Evolutionary conservation across 1,140 invertebrate genomes (phyloP), one percentile per base, ranked within the genome.

Genomic region (Andrena cerasifolii): DNA sequence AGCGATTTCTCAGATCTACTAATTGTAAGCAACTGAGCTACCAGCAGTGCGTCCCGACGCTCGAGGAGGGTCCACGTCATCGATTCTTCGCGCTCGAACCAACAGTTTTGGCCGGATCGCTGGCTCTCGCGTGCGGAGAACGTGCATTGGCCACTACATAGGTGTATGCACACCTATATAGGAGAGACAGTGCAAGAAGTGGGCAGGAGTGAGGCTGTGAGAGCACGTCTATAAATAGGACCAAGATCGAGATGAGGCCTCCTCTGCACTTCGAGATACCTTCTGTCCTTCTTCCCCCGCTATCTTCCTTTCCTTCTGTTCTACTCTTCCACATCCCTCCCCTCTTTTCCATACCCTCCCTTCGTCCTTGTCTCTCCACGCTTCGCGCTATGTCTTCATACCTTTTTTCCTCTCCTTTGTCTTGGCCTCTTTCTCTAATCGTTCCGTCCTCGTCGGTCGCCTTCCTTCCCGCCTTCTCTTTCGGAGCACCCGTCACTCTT

Each of bases 201-300:
- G 86, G 86, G 89, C 89, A 90, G 86, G 88, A 92, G 90, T 90
- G 89, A 91, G 87, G 88, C 91, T 92, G 89, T 91, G 91, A 92
- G 91, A 91, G 90, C 91, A 92, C 86, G 89, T 92, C 90, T 92
- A 92, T 91, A 91, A 92, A 91, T 92, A 91, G 91, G 90, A 85
- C 88, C 89, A 83, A 87, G 88, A 90, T 87, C 87, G 89, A 90
- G 90, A 91, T 87, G 90, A 89, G 86, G 82, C 81, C 88, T 90
- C 87, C 89, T 87, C 88, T 86, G 84, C 87, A 85, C 86, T 87
- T 87, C 86, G 83, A 78, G 87, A 86, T 89, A 77, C 87, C 81
- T 85, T 86, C 88, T 80, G 63, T 83, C 84, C 78, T 53, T 78
- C 28, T 80, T 74, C 59, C 79, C 70, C 75, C 63, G 70, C 70